phyloP scores from a whole-genome alignment of 2,113 vertebrate genomes.

The Sardina pilchardus region DNA sequence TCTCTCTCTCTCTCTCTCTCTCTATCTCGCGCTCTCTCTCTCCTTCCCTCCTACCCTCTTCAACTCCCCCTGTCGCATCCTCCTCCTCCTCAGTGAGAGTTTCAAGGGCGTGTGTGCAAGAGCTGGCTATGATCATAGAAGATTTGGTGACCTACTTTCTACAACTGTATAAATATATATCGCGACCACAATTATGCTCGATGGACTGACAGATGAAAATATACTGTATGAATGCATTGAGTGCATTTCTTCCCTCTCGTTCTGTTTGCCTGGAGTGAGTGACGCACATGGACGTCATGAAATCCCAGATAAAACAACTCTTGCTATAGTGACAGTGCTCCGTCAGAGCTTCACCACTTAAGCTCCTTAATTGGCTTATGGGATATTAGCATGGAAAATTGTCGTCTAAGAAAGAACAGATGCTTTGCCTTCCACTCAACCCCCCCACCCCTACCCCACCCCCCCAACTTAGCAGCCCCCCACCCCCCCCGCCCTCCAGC shows the following conservation, averaged over 20 bases:
- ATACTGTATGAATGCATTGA: neutral
- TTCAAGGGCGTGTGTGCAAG: neutral
- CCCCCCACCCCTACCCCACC: neutral
- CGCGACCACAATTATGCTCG: neutral
- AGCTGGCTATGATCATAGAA: slow-evolving; percentile 1
- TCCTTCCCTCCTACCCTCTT: slow-evolving; percentile 8
- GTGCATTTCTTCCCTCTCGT: neutral
- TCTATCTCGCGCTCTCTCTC: neutral
- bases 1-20: slow-evolving; percentile 13
- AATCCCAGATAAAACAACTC: neutral
- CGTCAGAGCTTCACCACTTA: neutral
- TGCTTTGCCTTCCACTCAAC: neutral
- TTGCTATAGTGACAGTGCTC: neutral
- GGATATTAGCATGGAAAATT: slow-evolving; percentile 13
- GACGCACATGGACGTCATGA: neutral
- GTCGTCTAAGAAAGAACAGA: slow-evolving; percentile 1
- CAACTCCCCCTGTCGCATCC: neutral
- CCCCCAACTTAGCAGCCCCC: neutral
- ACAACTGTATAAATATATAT: neutral
- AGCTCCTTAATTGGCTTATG: slow-evolving; percentile 14
- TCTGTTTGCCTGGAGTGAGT: neutral
- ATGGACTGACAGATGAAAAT: neutral
- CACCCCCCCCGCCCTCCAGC: neutral
- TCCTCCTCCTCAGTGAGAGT: neutral
- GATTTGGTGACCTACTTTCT: slow-evolving; percentile 12